Conservation (phyloP, 2,888 invertebrate genomes). For the Sclerodermus sp. region DNA sequence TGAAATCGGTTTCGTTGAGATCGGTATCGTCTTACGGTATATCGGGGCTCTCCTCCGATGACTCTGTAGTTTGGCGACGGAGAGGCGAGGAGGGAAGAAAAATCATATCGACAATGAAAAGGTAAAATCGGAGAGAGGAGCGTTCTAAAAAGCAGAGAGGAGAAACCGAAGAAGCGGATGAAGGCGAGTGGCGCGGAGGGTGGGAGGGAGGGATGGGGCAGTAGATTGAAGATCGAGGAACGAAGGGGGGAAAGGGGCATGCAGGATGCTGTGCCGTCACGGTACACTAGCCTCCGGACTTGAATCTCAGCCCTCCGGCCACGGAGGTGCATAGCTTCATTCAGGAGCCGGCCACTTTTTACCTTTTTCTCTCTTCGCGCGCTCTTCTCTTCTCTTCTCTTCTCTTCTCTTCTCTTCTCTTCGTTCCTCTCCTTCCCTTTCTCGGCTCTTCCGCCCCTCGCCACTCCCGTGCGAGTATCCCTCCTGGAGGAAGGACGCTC, state of each 20-base stretch:
- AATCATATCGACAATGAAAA: conserved; percentile 17
- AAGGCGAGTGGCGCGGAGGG: conserved; percentile 2
- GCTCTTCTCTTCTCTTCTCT: conserved; percentile 9
- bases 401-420: conserved; percentile 15
- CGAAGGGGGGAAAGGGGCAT: conserved; percentile 29
- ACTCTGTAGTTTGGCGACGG: no score
- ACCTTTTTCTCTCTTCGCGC: conserved; percentile 8
- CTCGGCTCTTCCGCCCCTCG: conserved; percentile 15
- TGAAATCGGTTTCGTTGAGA: no score
- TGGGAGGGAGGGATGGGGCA: not conserved
- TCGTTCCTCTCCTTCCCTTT: conserved; percentile 8
- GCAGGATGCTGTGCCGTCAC: conserved; percentile 54
- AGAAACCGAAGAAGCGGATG: conserved; percentile 5
- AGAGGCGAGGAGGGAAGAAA: not conserved
- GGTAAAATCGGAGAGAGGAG: not conserved
- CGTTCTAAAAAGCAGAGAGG: not conserved
- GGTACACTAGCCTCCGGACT: conserved; percentile 48
- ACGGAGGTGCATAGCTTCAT: conserved; percentile 41
- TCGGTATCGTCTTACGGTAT: no score
- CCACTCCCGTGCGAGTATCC: not conserved
- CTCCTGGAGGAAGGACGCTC: conserved; percentile 14
- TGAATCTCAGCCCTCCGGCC: conserved; percentile 46
- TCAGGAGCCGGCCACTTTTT: conserved; percentile 9
- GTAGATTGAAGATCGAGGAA: not conserved
- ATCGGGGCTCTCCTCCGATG: no score